Conservation (phyloP, 1,140 invertebrate species). For the Pseudomyrmex pallidus region DNA sequence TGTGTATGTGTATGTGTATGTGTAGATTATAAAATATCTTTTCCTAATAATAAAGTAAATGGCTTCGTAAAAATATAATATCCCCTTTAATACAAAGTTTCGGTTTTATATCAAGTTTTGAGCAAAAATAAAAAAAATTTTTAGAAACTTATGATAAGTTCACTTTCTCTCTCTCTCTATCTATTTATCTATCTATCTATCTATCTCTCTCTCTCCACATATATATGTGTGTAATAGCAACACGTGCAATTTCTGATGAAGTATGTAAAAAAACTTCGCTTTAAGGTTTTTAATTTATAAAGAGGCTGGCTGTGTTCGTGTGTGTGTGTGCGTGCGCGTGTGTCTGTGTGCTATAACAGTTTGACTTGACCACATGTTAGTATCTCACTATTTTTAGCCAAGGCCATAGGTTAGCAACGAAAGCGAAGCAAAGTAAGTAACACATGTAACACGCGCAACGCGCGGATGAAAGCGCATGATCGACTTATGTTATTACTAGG, state of each 20-base stretch:
- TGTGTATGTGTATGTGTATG: too few relatives aligned
- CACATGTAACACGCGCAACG: not conserved
- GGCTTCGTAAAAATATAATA: not conserved
- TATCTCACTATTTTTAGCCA: slow-evolving; percentile 19
- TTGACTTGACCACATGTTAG: not conserved
- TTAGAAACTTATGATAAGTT: too few relatives aligned
- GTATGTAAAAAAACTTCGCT: not conserved
- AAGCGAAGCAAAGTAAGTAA: not conserved
- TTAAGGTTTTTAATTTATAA: not conserved
- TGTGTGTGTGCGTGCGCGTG: too few relatives aligned
- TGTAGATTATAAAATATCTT: not conserved
- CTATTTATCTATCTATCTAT: too few relatives aligned
- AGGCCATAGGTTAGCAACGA: not conserved
- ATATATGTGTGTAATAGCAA: too few relatives aligned
- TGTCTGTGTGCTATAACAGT: not conserved
- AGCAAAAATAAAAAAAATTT: not conserved
- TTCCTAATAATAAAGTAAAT: slow-evolving; percentile 7
- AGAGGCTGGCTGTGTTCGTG: not conserved
- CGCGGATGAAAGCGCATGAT: not conserved
- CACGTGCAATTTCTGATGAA: not conserved
- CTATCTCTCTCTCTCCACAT: too few relatives aligned
- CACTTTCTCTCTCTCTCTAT: too few relatives aligned
- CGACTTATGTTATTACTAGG: slow-evolving; percentile 24
- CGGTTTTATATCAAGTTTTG: not conserved
- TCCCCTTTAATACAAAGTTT: not conserved